phyloP scores from a whole-genome alignment of 64 coral and sea anemone genomes.

The Stichodactyla mertensii region DNA sequence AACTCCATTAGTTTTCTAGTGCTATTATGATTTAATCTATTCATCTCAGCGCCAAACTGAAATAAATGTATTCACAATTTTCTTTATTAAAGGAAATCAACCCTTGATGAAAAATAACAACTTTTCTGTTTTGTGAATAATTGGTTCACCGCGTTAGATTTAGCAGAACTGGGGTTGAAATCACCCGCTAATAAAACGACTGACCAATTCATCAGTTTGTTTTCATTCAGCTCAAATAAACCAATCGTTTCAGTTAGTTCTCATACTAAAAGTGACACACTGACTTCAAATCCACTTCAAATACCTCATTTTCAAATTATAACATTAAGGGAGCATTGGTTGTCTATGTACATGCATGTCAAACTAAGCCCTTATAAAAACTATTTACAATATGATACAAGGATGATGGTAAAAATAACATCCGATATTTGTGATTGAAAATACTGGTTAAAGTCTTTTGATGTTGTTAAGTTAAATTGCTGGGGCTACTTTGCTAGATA shows the following conservation, averaged over 20 bases:
- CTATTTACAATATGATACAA: background rate
- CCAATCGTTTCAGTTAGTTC: too few species aligned
- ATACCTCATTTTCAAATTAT: background rate
- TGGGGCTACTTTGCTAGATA: slow-evolving; percentile 39
- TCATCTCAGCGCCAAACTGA: too few species aligned
- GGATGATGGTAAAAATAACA: background rate
- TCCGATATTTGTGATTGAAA: background rate
- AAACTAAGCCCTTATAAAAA: background rate
- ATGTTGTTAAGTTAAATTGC: background rate
- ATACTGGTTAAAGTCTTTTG: background rate
- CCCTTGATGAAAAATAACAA: too few species aligned
- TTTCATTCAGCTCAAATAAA: background rate
- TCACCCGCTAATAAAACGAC: too few species aligned
- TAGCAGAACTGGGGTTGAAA: too few species aligned
- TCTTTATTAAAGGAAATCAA: too few species aligned
- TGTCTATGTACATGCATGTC: background rate
- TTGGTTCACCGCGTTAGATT: too few species aligned
- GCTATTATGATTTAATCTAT: too few species aligned
- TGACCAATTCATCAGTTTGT: too few species aligned
- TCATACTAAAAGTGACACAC: background rate
- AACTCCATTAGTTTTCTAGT: too few species aligned
- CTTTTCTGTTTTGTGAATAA: too few species aligned
- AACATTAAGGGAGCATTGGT: background rate
- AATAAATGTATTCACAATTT: too few species aligned
- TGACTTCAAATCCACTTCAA: background rate